Percentiles rank a stretch among this genome's conserved stretches.
phyloP scores from a whole-genome alignment of 2,888 invertebrate genomes.

The Lamellibrachia satsuma region DNA sequence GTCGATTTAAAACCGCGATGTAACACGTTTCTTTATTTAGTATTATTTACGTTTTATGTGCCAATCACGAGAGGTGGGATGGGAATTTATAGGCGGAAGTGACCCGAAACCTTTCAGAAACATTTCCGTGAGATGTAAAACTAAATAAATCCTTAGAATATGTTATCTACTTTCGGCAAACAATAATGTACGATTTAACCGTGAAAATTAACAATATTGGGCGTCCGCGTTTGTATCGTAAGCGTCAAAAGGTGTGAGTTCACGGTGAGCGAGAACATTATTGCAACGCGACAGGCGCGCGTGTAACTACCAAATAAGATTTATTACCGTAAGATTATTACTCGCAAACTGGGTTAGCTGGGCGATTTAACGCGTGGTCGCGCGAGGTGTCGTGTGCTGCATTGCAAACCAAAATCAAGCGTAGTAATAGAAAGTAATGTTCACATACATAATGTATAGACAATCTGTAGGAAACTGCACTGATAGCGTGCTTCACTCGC shows the following conservation, averaged over 20 bases:
- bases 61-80: neutral
- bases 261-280: neutral
- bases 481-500: neutral
- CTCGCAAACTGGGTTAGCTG: neutral
- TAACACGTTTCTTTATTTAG: neutral
- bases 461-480: neutral
- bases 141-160: neutral
- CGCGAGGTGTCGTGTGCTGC: neutral
- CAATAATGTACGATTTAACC: neutral
- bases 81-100: neutral
- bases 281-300: neutral
- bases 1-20: neutral
- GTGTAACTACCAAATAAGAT: neutral
- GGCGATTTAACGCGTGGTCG: neutral
- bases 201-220: neutral
- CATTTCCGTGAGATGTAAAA: neutral
- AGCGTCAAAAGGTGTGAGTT: neutral
- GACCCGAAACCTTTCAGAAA: neutral
- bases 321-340: constrained; percentile 2
- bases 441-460: neutral
- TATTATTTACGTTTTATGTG: neutral
- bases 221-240: neutral
- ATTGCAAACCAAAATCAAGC: neutral
- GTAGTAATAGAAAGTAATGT: neutral
- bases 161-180: no score